Percentiles rank a stretch among this genome's conserved stretches.
Evolutionary conservation across 2,888 invertebrate species (phyloP).

Genomic region (Cerastis leucographa): DNA sequence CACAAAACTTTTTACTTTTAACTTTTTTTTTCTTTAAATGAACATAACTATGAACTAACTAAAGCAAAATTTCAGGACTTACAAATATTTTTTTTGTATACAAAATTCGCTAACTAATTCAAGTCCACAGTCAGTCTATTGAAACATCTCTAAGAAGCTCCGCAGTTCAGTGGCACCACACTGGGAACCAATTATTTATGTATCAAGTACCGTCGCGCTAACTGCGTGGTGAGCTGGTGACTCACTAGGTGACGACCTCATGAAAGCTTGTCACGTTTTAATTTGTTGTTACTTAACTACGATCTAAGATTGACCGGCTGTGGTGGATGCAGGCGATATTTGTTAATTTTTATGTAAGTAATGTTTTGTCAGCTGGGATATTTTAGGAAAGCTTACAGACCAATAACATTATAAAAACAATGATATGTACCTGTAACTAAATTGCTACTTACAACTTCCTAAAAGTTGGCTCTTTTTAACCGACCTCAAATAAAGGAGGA

Average conservation of each 20-base stretch:
- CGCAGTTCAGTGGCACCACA: slow-evolving; percentile 38
- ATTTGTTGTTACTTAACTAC: slow-evolving; percentile 64
- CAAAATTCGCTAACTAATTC: background rate
- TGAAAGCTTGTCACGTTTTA: slow-evolving; percentile 70
- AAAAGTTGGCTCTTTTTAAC: no score
- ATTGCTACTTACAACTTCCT: no score
- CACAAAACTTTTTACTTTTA: no score
- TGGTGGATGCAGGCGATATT: slow-evolving; percentile 39
- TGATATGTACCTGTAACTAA: no score
- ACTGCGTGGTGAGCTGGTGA: slow-evolving; percentile 61
- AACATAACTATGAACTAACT: background rate
- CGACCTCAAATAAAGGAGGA: no score
- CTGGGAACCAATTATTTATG: slow-evolving; percentile 50
- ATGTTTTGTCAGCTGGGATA: background rate
- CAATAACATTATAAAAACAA: no score
- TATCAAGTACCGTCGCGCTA: slow-evolving; percentile 45
- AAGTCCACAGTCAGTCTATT: background rate
- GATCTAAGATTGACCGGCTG: slow-evolving; percentile 57
- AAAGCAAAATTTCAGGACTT: background rate
- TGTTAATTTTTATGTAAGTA: slow-evolving; percentile 14
- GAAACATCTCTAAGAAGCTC: slow-evolving; percentile 8
- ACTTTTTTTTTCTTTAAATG: background rate
- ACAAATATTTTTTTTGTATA: background rate
- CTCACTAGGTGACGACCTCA: slow-evolving; percentile 66
- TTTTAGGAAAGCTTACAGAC: no score